Evolutionary conservation across 2,797 vertebrate genomes (phyloP).

Genomic region (Anomalospiza imberbis): DNA sequence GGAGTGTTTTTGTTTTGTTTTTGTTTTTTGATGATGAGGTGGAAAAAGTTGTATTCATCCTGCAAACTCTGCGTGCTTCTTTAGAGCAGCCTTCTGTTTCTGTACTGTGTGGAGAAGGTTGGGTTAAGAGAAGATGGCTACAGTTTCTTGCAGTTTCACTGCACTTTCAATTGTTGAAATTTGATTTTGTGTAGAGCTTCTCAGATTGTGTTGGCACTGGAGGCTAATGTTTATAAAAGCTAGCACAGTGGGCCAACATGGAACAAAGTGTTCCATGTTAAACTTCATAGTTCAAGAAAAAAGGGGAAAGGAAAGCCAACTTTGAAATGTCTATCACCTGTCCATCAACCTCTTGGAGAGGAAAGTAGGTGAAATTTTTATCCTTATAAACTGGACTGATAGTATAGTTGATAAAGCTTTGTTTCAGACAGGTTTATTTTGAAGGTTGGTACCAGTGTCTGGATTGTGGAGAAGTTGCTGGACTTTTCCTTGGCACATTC

Average conservation of each 20-base stretch:
- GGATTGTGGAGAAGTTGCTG: neutral
- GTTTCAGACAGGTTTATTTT: neutral
- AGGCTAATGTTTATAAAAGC: neutral
- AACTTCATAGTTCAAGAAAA: neutral
- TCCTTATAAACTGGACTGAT: neutral
- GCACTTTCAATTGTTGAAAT: neutral
- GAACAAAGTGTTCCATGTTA: neutral
- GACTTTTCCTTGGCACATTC: neutral
- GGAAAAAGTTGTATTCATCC: neutral
- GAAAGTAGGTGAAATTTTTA: neutral
- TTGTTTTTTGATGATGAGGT: neutral
- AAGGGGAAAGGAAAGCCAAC: neutral
- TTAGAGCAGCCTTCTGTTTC: neutral
- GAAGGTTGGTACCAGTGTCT: neutral
- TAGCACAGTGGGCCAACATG: neutral
- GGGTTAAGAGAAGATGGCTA: neutral
- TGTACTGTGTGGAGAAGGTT: neutral
- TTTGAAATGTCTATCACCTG: neutral
- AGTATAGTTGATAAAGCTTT: neutral
- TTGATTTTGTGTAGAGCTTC: neutral
- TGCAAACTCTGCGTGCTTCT: neutral
- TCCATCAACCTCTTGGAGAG: neutral
- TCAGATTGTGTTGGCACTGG: conserved; percentile 8
- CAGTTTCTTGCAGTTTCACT: neutral
- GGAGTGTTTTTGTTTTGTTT: neutral